Base-by-base conservation (phyloP, 2,113 vertebrate species). In the Tinamus guttatus region DNA sequence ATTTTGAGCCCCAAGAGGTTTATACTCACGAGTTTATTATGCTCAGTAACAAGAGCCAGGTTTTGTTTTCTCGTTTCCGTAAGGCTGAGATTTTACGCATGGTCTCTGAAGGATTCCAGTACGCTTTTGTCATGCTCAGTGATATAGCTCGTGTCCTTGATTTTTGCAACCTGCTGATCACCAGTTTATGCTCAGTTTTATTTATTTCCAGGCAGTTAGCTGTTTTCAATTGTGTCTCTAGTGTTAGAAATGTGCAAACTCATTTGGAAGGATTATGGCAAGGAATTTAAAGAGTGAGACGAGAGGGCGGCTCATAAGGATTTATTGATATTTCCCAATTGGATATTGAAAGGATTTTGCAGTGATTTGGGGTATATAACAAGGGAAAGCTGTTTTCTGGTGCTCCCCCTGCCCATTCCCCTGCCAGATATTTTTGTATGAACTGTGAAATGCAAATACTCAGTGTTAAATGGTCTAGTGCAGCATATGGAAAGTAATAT, bases 201-300 rank as follows among this genome's bases (percentile, higher is more conserved):
- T 78, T 77, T 80, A n/a, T 67, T 89, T 87, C 59, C 49, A 65
- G 94, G 67, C 27, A 47, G 56, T 82, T 90, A 11, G 8, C 47
- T 87, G 24, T 84, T 96, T 81, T 65, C 41, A 47, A 25, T 80
- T 94, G 30, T 84, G 3, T 70, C 59, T 90, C 30, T 85, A 51
- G 13, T 28, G 24, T 47, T 78, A 54, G 78, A 94, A 70, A 43
- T 92, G 32, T 5, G 13, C 77, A 36, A 13, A 43, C 32, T 85
- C 59, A 18, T 92, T 96, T 96, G 81, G 49, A 63, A 89, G 91
- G 51, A 38, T 73, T 73, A 54, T 49, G n/a, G 32, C 67, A 81
- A n/a, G 63, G 80, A 63, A 81, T 90, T 85, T 86, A 54, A 65
- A 32, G 36, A 34, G 7, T 28, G 27, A 30, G 52, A 16, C 2